Conservation (phyloP, 2,888 invertebrate genomes). For the Serripes groenlandicus region DNA sequence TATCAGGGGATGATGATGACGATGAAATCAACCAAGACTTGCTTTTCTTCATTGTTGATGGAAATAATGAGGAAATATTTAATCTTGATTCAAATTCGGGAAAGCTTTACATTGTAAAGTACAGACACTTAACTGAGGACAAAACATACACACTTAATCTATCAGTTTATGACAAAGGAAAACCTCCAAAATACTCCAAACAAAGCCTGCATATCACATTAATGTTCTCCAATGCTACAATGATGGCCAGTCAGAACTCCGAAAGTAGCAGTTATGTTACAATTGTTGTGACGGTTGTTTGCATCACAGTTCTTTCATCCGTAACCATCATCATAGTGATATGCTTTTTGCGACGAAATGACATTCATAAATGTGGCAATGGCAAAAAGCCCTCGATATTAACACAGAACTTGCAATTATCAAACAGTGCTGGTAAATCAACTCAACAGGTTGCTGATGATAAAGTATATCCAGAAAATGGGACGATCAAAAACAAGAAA, state of each 20-base stretch:
- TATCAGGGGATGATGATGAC: slow-evolving; percentile 96
- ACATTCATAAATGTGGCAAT: slow-evolving; percentile 57
- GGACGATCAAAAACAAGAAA: slow-evolving; percentile 57
- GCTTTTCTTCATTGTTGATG: slow-evolving; percentile 93
- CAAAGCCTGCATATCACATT: slow-evolving; percentile 54
- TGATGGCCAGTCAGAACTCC: slow-evolving; percentile 4
- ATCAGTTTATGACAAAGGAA: slow-evolving; percentile 69
- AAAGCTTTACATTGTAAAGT: slow-evolving; percentile 65
- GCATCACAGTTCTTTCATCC: slow-evolving; percentile 69
- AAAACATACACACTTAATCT: slow-evolving; percentile 52
- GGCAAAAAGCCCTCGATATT: slow-evolving; percentile 8
- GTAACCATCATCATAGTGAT: slow-evolving; percentile 70
- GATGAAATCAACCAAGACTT: slow-evolving; percentile 96
- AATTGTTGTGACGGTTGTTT: slow-evolving; percentile 70
- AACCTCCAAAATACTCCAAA: slow-evolving; percentile 43
- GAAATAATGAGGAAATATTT: slow-evolving; percentile 89
- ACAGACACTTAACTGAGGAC: slow-evolving; percentile 64
- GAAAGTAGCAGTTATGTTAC: slow-evolving; percentile 64
- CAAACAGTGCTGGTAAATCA: slow-evolving; percentile 9
- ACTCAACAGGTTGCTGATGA: slow-evolving; percentile 50
- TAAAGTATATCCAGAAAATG: slow-evolving; percentile 55
- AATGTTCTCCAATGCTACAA: slow-evolving; percentile 65
- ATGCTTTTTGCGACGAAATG: slow-evolving; percentile 65
- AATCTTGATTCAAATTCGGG: slow-evolving; percentile 68
- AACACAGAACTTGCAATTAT: not conserved